Evolutionary conservation across 1,140 invertebrate species (phyloP).

Genomic region (Saccostrea cuccullata): DNA sequence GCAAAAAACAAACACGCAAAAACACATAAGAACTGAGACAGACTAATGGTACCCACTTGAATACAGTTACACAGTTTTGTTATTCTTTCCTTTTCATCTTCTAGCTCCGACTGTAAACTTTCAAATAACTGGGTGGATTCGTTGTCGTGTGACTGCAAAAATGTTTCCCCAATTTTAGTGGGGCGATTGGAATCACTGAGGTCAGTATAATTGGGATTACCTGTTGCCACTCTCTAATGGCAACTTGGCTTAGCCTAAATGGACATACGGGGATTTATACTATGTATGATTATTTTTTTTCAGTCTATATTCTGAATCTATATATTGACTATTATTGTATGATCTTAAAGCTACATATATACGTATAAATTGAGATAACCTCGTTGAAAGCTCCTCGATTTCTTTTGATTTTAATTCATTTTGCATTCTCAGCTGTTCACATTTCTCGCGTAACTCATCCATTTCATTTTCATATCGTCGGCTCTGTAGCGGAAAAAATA

Average conservation of each 20-base stretch:
- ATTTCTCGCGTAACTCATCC: background rate
- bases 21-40: background rate
- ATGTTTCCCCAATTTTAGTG: background rate
- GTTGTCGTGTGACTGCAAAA: background rate
- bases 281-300: too few relatives aligned
- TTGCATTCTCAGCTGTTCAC: background rate
- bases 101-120: background rate
- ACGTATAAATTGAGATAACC: background rate
- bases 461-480: background rate
- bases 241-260: background rate
- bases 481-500: background rate
- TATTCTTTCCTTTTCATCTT: background rate
- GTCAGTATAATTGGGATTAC: background rate
- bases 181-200: background rate
- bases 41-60: background rate
- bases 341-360: background rate
- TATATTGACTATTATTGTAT: background rate
- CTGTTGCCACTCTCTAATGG: background rate
- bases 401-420: background rate
- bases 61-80: background rate
- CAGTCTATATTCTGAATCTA: too few relatives aligned
- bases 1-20: background rate
- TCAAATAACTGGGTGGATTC: background rate
- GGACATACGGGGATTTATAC: background rate
- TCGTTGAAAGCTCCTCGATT: slow-evolving; percentile 1